Evolutionary conservation across 2,797 vertebrate species (phyloP), one percentile per base, ranked within the genome.

Genomic region (Alosa sapidissima): DNA sequence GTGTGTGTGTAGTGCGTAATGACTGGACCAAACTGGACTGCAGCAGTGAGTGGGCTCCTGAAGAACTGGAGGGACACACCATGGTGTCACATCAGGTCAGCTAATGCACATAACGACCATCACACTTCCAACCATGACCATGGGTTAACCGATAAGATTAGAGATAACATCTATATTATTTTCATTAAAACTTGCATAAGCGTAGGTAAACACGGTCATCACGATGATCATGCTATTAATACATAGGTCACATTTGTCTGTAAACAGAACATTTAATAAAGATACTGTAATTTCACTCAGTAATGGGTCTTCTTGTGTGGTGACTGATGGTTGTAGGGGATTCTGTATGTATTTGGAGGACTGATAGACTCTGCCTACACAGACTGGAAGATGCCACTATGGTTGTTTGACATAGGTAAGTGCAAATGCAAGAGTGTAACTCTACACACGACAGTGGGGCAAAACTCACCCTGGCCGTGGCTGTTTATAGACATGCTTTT

Each of bases 41-140:
- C 90, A 85, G 65, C 0, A 87, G 94, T 65, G 90, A 93, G 52
- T 91, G 92, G 48, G 94, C 95, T 81, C 97, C 97, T 81, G 96
- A 97, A 84, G 96, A 96, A 87, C 87, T 97, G 72, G 96, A 97
- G 91, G 96, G 96, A 85, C 96, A 97, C 88, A 95, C 96, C 82
- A 95, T 97, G 95, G 96, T 97, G 90, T 94, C 93, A 86, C 90
- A 97, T 87, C 86, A 97, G 96, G 97, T 97, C 89, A 90, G 87
- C 82, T 82, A 13, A 78, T 60, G 14, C 10, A 51, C 85, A 45
- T 7, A 47, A 48, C 11, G 36, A 54, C 49, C 49, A 51, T 2
- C 8, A 10, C 49, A 10, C 49, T 10, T 0, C 49, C 49, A 51
- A 10, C 7, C 49, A 51, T 51, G 49, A 51, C 49, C 11, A 0